Percentiles rank a stretch among this genome's conserved stretches.
Conservation (phyloP, 2,113 vertebrate genomes). For the Girardinichthys multiradiatus region DNA sequence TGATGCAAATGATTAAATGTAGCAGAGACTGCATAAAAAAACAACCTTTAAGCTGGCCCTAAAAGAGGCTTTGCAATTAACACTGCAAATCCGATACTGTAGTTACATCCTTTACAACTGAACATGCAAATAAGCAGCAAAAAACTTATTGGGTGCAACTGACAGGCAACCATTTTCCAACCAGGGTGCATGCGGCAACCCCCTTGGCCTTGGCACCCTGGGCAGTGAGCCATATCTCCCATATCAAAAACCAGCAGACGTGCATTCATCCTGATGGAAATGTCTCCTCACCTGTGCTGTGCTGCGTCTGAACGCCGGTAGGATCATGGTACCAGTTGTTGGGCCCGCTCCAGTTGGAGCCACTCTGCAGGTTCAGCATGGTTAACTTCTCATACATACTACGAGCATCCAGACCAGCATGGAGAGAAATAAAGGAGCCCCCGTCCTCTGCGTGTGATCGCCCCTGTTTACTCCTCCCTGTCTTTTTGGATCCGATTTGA, state of each 20-base stretch:
- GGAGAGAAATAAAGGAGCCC: constrained; percentile 57
- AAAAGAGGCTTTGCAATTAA: too few species aligned
- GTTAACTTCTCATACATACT: constrained; percentile 87
- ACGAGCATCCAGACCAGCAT: constrained; percentile 61
- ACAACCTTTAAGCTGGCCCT: too few species aligned
- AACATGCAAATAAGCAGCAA: not conserved
- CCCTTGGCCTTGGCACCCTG: not conserved
- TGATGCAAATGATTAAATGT: too few species aligned
- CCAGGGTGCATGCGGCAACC: not conserved
- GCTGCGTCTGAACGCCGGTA: constrained; percentile 76
- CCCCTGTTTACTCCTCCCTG: constrained; percentile 45
- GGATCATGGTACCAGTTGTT: constrained; percentile 87
- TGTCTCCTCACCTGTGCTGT: constrained; percentile 75
- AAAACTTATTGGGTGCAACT: not conserved
- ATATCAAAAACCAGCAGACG: not conserved
- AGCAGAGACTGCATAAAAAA: too few species aligned
- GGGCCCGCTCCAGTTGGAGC: constrained; percentile 82
- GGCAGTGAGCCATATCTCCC: not conserved
- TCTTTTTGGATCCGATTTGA: constrained; percentile 36
- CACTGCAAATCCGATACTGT: too few species aligned
- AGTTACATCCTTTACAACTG: too few species aligned
- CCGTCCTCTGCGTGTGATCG: constrained; percentile 39
- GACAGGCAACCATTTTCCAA: not conserved
- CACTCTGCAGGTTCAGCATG: constrained; percentile 87
- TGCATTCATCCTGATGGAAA: not conserved